phyloP scores from a whole-genome alignment of 2,113 vertebrate genomes.

The Myotis lucifugus region DNA sequence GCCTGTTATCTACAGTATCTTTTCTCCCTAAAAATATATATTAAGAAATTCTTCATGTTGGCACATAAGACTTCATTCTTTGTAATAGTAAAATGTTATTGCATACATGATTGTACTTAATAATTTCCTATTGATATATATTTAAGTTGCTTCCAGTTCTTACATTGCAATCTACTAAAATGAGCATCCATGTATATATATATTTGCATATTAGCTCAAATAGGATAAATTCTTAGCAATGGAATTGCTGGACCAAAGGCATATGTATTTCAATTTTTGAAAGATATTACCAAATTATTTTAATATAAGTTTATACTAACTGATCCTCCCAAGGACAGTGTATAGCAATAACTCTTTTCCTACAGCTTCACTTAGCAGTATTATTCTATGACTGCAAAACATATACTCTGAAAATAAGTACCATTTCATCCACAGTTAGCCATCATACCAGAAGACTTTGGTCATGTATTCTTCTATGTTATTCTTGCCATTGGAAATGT shows the following conservation, averaged over 20 bases:
- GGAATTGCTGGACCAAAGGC: background rate
- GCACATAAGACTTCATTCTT: background rate
- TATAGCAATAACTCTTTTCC: background rate
- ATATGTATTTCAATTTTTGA: background rate
- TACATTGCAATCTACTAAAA: constrained; percentile 14
- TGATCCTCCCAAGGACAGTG: background rate
- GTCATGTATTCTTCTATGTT: background rate
- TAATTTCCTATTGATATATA: background rate
- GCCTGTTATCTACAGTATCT: background rate
- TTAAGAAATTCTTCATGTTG: background rate
- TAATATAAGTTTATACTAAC: background rate
- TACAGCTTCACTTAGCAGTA: background rate
- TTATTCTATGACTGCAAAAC: background rate
- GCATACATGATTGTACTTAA: background rate
- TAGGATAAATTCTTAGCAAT: background rate
- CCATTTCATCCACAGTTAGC: background rate
- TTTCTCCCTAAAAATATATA: constrained; percentile 9
- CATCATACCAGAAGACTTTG: background rate
- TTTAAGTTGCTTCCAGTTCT: background rate
- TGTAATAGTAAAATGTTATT: background rate
- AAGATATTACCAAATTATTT: background rate
- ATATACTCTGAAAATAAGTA: background rate
- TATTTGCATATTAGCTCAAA: background rate
- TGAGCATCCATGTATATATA: background rate
- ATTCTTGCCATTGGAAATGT: background rate